Percentiles rank a stretch among this genome's conserved stretches.
These are phyloP conservation scores for Acanthoscelides obtectus DNA, from an alignment of 2,888 invertebrate species.

Conservation along the genomic window DNA sequence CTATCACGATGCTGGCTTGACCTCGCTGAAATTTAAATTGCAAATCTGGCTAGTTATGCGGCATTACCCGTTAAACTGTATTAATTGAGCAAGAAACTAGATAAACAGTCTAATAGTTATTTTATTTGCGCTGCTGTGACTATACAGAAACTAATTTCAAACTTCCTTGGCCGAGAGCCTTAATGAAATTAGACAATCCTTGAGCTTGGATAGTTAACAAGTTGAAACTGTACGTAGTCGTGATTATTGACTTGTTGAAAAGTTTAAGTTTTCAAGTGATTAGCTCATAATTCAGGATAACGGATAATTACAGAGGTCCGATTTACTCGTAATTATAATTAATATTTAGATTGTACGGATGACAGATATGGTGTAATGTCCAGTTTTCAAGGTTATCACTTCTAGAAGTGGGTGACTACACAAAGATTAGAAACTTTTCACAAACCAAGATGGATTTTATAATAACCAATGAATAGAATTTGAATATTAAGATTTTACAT, in stretches of 20 bases:
- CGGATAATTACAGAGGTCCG: neutral
- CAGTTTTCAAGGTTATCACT: too few relatives aligned
- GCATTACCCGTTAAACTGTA: neutral
- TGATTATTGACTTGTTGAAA: neutral
- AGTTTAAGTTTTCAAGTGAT: neutral
- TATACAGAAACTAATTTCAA: neutral
- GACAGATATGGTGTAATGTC: too few relatives aligned
- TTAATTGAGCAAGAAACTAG: neutral
- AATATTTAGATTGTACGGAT: too few relatives aligned
- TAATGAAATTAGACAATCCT: neutral
- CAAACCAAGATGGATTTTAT: too few relatives aligned
- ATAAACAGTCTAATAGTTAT: neutral
- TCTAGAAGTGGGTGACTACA: too few relatives aligned
- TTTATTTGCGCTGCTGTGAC: neutral
- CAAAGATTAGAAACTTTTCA: too few relatives aligned
- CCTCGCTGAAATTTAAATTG: neutral
- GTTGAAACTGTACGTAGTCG: neutral
- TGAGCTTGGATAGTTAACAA: neutral
- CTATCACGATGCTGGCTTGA: neutral
- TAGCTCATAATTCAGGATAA: neutral
- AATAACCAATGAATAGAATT: too few relatives aligned
- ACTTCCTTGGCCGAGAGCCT: neutral
- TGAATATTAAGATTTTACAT: too few relatives aligned
- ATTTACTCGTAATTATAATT: too few relatives aligned
- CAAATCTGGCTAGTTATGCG: neutral